Conservation (phyloP, 1,140 invertebrate species). For the Schmidtea mediterranea region DNA sequence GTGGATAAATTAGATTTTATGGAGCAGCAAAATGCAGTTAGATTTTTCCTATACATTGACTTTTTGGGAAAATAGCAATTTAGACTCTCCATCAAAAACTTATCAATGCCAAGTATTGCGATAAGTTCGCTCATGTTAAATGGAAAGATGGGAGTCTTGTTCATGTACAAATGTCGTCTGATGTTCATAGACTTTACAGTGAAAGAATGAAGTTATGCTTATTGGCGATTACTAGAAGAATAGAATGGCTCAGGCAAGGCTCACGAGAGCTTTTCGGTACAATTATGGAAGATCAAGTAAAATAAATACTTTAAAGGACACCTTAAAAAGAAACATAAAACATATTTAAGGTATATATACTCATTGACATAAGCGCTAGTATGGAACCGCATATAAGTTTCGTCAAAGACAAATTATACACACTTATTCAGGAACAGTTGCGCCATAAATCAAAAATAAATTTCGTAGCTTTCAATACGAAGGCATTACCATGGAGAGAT, state of each 20-base stretch:
- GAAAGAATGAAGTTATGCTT: slow-evolving; percentile 15
- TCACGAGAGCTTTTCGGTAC: slow-evolving; percentile 26
- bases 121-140: slow-evolving; percentile 21
- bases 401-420: slow-evolving; percentile 23
- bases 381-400: slow-evolving; percentile 23
- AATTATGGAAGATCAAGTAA: slow-evolving; percentile 20
- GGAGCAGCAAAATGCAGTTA: slow-evolving; percentile 13
- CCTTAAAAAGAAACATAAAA: too few relatives aligned
- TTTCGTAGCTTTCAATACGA: slow-evolving; percentile 20
- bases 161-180: slow-evolving; percentile 24
- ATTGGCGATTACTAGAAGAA: slow-evolving; percentile 12
- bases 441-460: slow-evolving; percentile 24
- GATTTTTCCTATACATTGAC: not conserved
- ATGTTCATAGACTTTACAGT: slow-evolving; percentile 21
- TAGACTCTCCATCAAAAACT: slow-evolving; percentile 9
- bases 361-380: slow-evolving; percentile 23
- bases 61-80: slow-evolving; percentile 4
- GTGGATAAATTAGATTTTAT: slow-evolving; percentile 8
- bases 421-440: slow-evolving; percentile 27
- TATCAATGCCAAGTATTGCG: slow-evolving; percentile 26
- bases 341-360: slow-evolving; percentile 20
- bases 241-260: slow-evolving; percentile 20
- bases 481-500: slow-evolving; percentile 19
- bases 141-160: slow-evolving; percentile 23
- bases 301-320: too few relatives aligned